Percentiles rank a stretch among this genome's conserved stretches.
Conservation (phyloP, 2,888 invertebrate species). For the Lasioglossum lativentre region DNA sequence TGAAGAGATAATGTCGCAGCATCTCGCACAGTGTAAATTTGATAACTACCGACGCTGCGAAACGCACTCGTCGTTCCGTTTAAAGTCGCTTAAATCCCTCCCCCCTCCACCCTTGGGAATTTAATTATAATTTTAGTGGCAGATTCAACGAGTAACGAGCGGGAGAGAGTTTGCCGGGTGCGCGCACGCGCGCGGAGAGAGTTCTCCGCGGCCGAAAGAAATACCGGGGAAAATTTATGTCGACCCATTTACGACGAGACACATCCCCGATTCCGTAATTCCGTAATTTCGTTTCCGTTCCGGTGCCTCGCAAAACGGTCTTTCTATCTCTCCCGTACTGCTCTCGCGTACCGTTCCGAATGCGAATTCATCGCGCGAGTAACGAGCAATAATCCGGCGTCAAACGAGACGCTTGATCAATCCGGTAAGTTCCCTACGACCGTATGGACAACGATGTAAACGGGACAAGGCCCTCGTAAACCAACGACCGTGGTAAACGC, state of each 20-base stretch:
- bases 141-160: slow-evolving; percentile 26
- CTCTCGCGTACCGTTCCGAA: background rate
- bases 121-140: slow-evolving; percentile 47
- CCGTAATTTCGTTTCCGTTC: slow-evolving; percentile 2
- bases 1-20: slow-evolving; percentile 22
- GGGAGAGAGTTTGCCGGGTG: slow-evolving; percentile 4
- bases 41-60: slow-evolving; percentile 32
- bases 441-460: background rate
- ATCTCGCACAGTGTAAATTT: slow-evolving; percentile 41
- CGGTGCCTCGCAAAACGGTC: background rate
- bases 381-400: slow-evolving; percentile 12
- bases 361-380: background rate
- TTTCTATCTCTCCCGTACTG: background rate
- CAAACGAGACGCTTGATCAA: slow-evolving; percentile 3
- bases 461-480: slow-evolving; percentile 55
- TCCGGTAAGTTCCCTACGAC: background rate
- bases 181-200: background rate
- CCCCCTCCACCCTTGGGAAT: background rate
- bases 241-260: slow-evolving; percentile 19
- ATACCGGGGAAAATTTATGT: slow-evolving; percentile 6
- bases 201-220: slow-evolving; percentile 34
- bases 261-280: slow-evolving; percentile 15
- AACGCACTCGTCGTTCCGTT: slow-evolving; percentile 27
- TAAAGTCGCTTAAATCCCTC: slow-evolving; percentile 37
- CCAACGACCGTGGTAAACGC: slow-evolving; percentile 37